Percentiles rank a stretch among this genome's conserved stretches.
Evolutionary conservation across 2,113 vertebrate genomes (phyloP).

Genomic region (Arizona elegans): DNA sequence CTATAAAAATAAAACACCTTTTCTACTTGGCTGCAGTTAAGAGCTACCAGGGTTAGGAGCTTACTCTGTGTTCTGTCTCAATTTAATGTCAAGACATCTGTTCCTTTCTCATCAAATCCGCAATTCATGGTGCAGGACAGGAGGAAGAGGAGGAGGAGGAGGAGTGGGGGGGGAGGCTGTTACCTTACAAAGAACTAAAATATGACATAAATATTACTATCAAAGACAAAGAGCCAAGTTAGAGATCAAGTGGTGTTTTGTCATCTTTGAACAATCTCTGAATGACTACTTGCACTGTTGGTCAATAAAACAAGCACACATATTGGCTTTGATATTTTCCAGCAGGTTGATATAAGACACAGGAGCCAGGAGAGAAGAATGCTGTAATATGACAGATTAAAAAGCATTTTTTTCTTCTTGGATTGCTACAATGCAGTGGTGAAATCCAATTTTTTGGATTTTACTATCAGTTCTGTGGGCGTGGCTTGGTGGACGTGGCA

Average conservation of each 20-base stretch:
- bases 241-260: neutral
- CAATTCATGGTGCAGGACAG: conserved; percentile 1
- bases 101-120: neutral
- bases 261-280: neutral
- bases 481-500: too few species aligned
- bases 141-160: neutral
- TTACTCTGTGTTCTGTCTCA: conserved; percentile 16
- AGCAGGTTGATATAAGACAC: neutral
- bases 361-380: neutral
- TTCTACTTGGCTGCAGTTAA: conserved; percentile 14
- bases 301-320: neutral
- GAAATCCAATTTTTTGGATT: too few species aligned
- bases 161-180: neutral
- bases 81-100: conserved; percentile 12
- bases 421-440: neutral
- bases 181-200: neutral
- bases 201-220: conserved; percentile 2
- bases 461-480: too few species aligned
- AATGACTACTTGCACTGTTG: neutral
- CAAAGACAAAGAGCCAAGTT: neutral
- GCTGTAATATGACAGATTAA: neutral
- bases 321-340: neutral
- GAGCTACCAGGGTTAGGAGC: conserved; percentile 1
- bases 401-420: neutral
- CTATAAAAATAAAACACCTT: conserved; percentile 21